Evolutionary conservation across 2,888 invertebrate species (phyloP), one percentile per base, ranked within the genome.

Genomic region (Pteria penguin): DNA sequence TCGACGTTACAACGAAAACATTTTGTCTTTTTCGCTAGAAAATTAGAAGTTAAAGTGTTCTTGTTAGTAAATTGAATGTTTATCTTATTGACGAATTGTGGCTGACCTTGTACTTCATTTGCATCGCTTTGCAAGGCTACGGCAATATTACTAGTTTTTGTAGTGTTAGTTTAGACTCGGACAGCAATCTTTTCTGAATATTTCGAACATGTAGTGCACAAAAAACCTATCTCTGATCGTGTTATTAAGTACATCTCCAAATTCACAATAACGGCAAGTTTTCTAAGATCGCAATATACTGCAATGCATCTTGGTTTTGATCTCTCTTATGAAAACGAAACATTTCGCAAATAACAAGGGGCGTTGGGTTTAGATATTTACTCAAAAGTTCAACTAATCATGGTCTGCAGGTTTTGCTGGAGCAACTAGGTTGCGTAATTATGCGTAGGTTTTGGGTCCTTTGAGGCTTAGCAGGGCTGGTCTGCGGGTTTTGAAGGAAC

Each of bases 241-340:
- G 24, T 81, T 72, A 54, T 81, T 69, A 2, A 81, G 63, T 36
- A 57, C 72, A 0, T 22, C 65, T 3, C 77, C 79, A 77, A 82
- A 84, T 33, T 78, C 58, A 63, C 79, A 82, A 55, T 61, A 62
- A 54, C 14, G 67, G 33, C 2, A 80, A 57, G 65, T 83, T 82
- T n/a, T 70, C 33, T n/a, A 81, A 33, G 65, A 57, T 68, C 8
- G 75, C 67, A 22, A 81, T 65, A 33, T 78, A 82, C 2, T 75
- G 62, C 31, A 45, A 63, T 0, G 77, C 71, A 1, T 62, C 62
- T 60, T 83, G n/a, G 11, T 45, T 33, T 33, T 81, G 81, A 36
- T 79, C 78, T 8, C 80, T 14, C 24, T 80, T 82, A 57, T 79
- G 60, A 57, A 82, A 84, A 1, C 77, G 67, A 81, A 81, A 3